Conservation (phyloP, 2,113 vertebrate species). For the Tragelaphus scriptus region DNA sequence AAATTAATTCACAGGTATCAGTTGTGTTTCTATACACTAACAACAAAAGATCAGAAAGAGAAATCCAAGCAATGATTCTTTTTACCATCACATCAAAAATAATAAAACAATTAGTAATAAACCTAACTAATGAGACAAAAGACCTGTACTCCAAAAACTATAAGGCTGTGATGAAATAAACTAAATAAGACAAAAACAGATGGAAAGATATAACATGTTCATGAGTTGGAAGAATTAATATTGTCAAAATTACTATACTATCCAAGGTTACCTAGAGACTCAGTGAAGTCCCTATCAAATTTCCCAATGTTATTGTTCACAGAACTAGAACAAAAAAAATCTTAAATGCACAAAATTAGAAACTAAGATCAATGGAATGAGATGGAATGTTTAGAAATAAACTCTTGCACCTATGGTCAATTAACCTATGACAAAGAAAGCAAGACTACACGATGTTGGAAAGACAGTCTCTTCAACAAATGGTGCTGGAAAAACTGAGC, state of each 20-base stretch:
- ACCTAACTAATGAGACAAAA: background rate
- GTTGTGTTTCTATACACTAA: background rate
- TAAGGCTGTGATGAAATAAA: background rate
- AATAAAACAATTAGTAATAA: background rate
- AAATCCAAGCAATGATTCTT: background rate
- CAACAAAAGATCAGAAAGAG: background rate
- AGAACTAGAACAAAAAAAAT: no score
- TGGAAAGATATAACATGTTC: no score
- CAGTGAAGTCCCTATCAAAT: no score
- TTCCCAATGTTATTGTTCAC: no score
- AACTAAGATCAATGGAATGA: background rate
- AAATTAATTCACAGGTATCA: background rate
- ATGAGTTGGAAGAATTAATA: no score
- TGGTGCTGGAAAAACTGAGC: no score
- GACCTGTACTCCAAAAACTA: background rate
- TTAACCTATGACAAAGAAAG: no score
- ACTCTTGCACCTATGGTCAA: background rate
- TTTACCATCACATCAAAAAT: background rate
- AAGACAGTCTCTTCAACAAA: no score
- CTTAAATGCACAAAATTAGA: background rate
- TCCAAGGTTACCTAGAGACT: no score
- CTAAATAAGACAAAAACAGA: no score
- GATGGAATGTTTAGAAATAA: background rate
- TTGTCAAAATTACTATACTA: no score
- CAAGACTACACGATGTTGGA: no score